Evolutionary conservation across 2,113 vertebrate species (phyloP), one percentile per base, ranked within the genome.

Genomic region (Mungos mungo): DNA sequence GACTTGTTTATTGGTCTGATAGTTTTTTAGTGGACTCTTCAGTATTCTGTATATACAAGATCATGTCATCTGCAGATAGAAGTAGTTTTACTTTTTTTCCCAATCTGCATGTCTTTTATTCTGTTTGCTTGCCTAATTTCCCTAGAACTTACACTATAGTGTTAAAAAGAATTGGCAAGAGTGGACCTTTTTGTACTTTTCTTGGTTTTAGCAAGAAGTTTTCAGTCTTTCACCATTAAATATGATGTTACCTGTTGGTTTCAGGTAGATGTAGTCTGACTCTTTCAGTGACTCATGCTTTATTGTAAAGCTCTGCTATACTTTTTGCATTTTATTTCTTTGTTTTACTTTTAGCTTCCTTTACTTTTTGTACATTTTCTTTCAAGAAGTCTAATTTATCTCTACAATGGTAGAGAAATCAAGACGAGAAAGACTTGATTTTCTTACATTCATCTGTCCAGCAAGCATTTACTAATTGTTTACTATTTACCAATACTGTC

Each of bases 341-440:
- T 92, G 18, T 69, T 88, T 92, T 90, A 63, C 63, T 95, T 97
- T 96, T 80, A 80, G 79, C 60, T 12, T 79, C 65, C 19, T 88
- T 95, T 96, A 60, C 9, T 76, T 91, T 96, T 90, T 92, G 47
- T 50, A 83, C 11, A 47, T 90, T 96, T 94, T 90, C 41, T 91
- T 90, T 38, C 5, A 31, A 77, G 83, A 57, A 41, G 1, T 68
- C n/a, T 96, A 91, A 47, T 41, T 31, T 89, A 25, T 86, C 19
- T 85, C 38, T 63, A 47, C 7, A 95, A 35, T 60, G 25, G 14
- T 68, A 74, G 60, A 92, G 65, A 93, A 87, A 74, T 80, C 6
- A 33, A 89, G 57, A 35, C 18, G 35, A 21, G 1, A 85, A 93
- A 66, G 38, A 8, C 31, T 93, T 94, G 47, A 79, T 95, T 96